Evolutionary conservation across 2,888 invertebrate genomes (phyloP), one percentile per base, ranked within the genome.

Genomic region (Pandemis corylana): DNA sequence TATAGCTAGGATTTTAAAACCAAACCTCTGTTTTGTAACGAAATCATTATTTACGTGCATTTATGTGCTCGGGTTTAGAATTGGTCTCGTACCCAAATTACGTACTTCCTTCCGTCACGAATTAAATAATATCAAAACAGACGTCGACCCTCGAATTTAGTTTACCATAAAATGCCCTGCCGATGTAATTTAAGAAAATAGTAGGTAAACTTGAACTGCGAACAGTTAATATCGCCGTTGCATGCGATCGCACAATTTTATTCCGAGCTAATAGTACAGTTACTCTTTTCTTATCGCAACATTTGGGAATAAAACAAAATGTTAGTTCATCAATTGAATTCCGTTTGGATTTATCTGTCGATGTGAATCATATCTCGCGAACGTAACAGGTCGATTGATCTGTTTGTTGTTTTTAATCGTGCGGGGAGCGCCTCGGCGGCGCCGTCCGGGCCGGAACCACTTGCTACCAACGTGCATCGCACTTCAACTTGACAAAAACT

Each of bases 191-290:
- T 86, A 83, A 88, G 88, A 87, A 90, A 89, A 88, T 89, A 87
- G 83, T 87, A 86, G 85, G 86, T 84, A 90, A 92, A 90, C 88
- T 92, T 89, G 86, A 88, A 89, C 84, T 82, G 84, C 88, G 90
- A 90, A 89, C 89, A 85, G 90, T 86, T 93, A 93, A 94, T 93
- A 91, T 88, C 91, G 89, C 89, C 87, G 87, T 91, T 91, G 91
- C 93, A 93, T 92, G 92, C 93, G 90, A 93, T 93, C 89, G 88
- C 86, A 91, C 90, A 91, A 94, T 93, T 94, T 93, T 89, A 93
- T 93, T 93, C 87, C 86, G 81, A 86, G 88, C 88, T 91, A 90
- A 90, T 91, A 91, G 87, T 86, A 88, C 88, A 89, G 84, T 82
- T 82, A 85, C 85, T 86, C 86, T 91, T 90, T 92, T 90, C 90